Evolutionary conservation across 2,888 invertebrate genomes (phyloP).

Genomic region (Tineola bisselliella): DNA sequence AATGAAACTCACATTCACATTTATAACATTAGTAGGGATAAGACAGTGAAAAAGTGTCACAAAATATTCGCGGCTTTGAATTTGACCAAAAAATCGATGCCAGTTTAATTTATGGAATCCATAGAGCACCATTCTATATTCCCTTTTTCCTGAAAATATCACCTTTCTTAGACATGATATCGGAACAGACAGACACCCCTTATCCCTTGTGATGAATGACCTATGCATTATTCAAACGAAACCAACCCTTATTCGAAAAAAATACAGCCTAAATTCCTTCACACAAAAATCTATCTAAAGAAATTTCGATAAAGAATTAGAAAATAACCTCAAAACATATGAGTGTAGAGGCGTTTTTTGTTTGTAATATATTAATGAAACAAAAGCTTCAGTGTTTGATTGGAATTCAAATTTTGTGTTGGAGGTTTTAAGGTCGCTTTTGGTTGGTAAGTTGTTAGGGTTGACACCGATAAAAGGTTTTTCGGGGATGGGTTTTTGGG

Average conservation of each 20-base stretch:
- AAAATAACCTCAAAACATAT: background rate
- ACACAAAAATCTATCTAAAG: background rate
- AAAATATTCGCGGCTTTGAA: background rate
- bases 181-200: conserved; percentile 3
- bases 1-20: too few relatives aligned
- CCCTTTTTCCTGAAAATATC: conserved; percentile 6
- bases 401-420: background rate
- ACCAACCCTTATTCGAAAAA: background rate
- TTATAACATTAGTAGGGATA: too few relatives aligned
- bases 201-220: conserved; percentile 9
- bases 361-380: background rate
- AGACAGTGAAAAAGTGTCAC: background rate
- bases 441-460: background rate
- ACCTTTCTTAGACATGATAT: conserved; percentile 11
- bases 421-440: background rate
- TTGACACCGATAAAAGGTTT: background rate
- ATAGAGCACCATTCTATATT: conserved; percentile 1
- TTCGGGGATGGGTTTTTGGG: background rate
- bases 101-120: conserved; percentile 8
- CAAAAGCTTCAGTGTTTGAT: too few relatives aligned
- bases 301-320: background rate
- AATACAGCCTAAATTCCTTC: background rate
- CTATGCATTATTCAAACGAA: background rate
- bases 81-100: background rate
- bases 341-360: background rate